Base-by-base conservation (phyloP, 2,113 vertebrate species). In the Brachirus orientalis region DNA sequence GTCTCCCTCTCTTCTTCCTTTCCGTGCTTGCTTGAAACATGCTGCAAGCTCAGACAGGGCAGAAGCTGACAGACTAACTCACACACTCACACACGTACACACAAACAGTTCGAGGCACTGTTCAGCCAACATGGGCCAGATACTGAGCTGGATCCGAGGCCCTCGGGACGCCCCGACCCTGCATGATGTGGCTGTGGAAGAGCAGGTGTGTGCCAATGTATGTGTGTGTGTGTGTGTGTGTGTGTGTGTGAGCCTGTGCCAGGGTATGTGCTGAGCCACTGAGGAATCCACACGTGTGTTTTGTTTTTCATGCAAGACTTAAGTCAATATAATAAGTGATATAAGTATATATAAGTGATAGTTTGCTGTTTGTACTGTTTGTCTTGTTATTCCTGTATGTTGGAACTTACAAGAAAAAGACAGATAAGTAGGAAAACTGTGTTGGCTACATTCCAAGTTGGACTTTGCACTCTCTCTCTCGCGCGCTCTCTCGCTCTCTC, bases 141-240 rank as follows among this genome's bases (percentile, higher is more conserved):
- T 94, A 53, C 22, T 93, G 40, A 94, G 79, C 87, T 94, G 89
- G 91, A 86, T 93, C 73, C 87, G 91, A 77, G 89, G 91, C 44
- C 75, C 89, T 10, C 78, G 54, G 63, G 91, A 92, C 22, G 10
- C 20, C 58, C 52, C 72, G 50, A 66, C 45, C 11, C 77, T 92
- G 72, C 87, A 89, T 62, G 91, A 91, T 79, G 85, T 87, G 70
- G 33, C 91, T 18, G 90, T 91, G 84, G 93, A 93, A 60, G 72
- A 92, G 72, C 90, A 94, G 92, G 93, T 93, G 75, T 89, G 77
- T 75, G 71, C 52, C 22, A 48, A 52, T 60, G 64, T 72, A 43
- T 52, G 67, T 68, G 38, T 35, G 51, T 53, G 12, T 55, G 6
- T 55, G 53, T 38, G 35, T 66, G 19, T 64, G 41, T 48, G 51